These are phyloP conservation scores for Oikopleura albicans DNA, from an alignment of 23 tunicate species.

Conservation along the genomic window DNA sequence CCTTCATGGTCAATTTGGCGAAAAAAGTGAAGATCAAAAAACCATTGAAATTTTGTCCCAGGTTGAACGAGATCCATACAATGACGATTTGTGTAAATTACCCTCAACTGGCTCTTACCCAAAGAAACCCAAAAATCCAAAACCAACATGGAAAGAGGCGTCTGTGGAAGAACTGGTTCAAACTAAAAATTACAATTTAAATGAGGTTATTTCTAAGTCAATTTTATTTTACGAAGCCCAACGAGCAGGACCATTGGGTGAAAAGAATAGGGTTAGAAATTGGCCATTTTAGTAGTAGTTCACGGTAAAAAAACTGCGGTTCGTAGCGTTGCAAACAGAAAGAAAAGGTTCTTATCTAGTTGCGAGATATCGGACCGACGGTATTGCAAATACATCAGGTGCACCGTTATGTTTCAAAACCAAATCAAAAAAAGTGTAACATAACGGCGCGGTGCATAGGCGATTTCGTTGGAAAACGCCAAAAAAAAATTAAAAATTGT, in stretches of 20 bases:
- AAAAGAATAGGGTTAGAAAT: too few relatives aligned
- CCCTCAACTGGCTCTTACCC: background rate
- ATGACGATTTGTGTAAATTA: background rate
- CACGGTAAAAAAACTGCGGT: too few relatives aligned
- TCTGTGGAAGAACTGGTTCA: background rate
- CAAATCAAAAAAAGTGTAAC: too few relatives aligned
- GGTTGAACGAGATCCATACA: background rate
- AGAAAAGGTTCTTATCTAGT: too few relatives aligned
- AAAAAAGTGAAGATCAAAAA: background rate
- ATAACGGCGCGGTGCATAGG: too few relatives aligned
- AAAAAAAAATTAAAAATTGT: too few relatives aligned
- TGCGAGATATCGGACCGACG: too few relatives aligned
- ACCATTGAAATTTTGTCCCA: background rate
- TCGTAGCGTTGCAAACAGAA: too few relatives aligned
- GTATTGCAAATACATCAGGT: too few relatives aligned
- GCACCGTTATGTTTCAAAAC: too few relatives aligned
- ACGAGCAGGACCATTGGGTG: constrained; percentile 9
- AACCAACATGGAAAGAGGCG: background rate
- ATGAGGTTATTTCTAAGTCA: background rate
- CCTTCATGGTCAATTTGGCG: constrained; percentile 11
- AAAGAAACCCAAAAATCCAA: background rate
- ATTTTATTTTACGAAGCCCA: constrained; percentile 17
- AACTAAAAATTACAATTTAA: background rate
- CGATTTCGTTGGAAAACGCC: too few relatives aligned
- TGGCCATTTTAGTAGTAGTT: too few relatives aligned